Conservation (phyloP, 1,140 invertebrate species). For the Mylabris phalerata region DNA sequence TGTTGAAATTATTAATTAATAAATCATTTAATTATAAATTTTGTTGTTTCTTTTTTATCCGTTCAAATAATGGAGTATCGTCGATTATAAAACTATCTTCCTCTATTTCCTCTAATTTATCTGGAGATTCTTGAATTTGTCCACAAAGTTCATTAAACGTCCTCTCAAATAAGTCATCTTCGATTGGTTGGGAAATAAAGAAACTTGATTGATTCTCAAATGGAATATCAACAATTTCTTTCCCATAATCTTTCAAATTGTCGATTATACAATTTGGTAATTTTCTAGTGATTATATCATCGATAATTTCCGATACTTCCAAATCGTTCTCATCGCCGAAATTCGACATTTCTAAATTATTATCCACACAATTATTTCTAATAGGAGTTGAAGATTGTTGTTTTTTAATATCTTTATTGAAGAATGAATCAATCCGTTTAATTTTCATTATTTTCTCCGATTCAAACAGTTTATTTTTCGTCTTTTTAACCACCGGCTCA, state of each 20-base stretch:
- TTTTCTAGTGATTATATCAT: slow-evolving; percentile 47
- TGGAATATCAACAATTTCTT: neutral
- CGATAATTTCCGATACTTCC: slow-evolving; percentile 55
- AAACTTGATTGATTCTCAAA: slow-evolving; percentile 22
- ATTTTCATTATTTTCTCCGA: slow-evolving; percentile 3
- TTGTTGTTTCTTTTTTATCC: no score
- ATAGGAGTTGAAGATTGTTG: slow-evolving; percentile 9
- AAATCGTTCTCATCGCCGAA: slow-evolving; percentile 44
- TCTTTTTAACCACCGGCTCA: slow-evolving; percentile 16
- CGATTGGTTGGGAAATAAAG: slow-evolving; percentile 21
- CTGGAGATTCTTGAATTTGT: neutral
- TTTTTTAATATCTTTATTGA: slow-evolving; percentile 18
- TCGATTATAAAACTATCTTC: neutral
- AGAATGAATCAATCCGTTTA: slow-evolving; percentile 20
- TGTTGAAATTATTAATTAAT: no score
- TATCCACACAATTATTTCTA: slow-evolving; percentile 28
- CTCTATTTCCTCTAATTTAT: slow-evolving; percentile 9
- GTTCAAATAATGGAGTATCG: neutral
- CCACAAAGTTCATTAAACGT: slow-evolving; percentile 38
- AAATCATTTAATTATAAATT: no score
- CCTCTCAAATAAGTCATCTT: slow-evolving; percentile 35
- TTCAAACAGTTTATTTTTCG: slow-evolving; percentile 3
- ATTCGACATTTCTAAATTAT: slow-evolving; percentile 33
- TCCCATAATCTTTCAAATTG: slow-evolving; percentile 12
- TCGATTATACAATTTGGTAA: slow-evolving; percentile 8